Base-by-base conservation (phyloP, 2,113 vertebrate species). In the Pedetes capensis region DNA sequence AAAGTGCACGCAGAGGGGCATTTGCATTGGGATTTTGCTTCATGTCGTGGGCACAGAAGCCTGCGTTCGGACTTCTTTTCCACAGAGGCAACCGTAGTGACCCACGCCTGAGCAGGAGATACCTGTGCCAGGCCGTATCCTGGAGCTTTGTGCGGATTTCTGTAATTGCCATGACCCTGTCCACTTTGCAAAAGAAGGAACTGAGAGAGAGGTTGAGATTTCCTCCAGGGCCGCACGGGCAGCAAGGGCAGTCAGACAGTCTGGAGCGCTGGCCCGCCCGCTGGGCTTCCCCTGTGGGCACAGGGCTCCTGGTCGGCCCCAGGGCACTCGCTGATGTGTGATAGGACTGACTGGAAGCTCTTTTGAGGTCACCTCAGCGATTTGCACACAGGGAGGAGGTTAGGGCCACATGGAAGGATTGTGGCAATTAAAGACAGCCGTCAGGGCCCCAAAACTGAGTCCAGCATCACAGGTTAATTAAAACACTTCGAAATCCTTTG, bases 101-200 rank as follows among this genome's bases (percentile, higher is more conserved):
- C 25, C 2, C 44, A 32, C 37, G 29, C 53, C 32, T 39, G 29
- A 32, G 10, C 37, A 23, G 44, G 0, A 22, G n/a, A 22, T 16
- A 0, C 44, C 1, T 0, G 29, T 2, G 29, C 42, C 3, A 14
- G 47, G 44, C 44, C 2, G 0, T 8, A 4, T 3, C 22, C 80
- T 3, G 39, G 25, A 12, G 55, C 22, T 27, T 29, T 25, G 0
- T 9, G 1, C 7, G 14, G 6, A 3, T 11, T 3, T 2, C 2
- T 25, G 44, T 8, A 12, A 5, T 37, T 1, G 6, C 63, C 14
- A 5, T 5, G n/a, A n/a, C n/a, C 8, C 68, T 29, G 29, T 13
- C 69, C 39, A 0, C n/a, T 47, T 44, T 6, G 1, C 25, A 18
- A 6, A 18, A 69, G 86, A 44, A 13, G 55, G 53, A 22, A 8